Conservation (phyloP, 2,113 vertebrate genomes). For the Semicossyphus pulcher region DNA sequence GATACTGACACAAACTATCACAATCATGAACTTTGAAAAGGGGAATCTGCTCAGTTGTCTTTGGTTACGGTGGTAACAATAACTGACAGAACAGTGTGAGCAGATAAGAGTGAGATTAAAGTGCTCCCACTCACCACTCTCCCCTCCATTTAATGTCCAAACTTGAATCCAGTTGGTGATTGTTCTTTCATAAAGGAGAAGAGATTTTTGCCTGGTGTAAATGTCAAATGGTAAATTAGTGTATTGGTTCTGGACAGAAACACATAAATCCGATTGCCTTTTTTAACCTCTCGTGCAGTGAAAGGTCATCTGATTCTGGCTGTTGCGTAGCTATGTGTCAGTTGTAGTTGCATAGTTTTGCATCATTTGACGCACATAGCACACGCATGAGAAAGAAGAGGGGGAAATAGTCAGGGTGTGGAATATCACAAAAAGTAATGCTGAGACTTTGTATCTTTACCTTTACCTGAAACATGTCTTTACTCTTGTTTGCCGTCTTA, state of each 20-base stretch:
- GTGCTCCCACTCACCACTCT: not conserved
- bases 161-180: not conserved
- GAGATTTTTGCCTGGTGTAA: not conserved
- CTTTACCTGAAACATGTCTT: too few relatives aligned
- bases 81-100: slow-evolving; percentile 13
- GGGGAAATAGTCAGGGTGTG: too few relatives aligned
- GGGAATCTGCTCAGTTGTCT: not conserved
- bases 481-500: too few relatives aligned
- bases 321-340: not conserved
- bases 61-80: slow-evolving; percentile 11
- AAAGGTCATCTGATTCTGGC: not conserved
- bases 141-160: not conserved
- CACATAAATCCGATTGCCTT: not conserved
- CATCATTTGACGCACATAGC: not conserved
- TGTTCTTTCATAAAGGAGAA: not conserved
- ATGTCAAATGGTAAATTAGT: not conserved
- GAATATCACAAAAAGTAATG: too few relatives aligned
- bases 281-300: not conserved
- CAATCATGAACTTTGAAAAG: slow-evolving; percentile 23
- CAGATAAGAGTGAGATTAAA: slow-evolving; percentile 12
- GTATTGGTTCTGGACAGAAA: not conserved
- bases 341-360: not conserved
- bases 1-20: slow-evolving; percentile 38
- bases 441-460: too few relatives aligned
- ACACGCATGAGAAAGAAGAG: not conserved